phyloP scores from a whole-genome alignment of 2,797 vertebrate genomes.

The Rachycentron canadum region DNA sequence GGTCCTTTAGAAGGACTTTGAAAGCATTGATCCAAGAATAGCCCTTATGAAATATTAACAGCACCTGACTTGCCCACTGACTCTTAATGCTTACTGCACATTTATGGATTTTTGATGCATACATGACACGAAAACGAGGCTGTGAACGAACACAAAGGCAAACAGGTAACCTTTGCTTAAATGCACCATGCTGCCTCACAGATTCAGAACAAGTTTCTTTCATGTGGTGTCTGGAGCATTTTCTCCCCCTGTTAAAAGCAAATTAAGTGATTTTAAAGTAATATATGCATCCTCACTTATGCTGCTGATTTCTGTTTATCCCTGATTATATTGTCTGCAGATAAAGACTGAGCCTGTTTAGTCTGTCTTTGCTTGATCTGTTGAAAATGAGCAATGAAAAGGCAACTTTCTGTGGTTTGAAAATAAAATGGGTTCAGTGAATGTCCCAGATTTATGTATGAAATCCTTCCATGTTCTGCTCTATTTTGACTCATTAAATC shows the following conservation, averaged over 20 bases:
- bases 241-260: not conserved
- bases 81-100: constrained; percentile 78
- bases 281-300: not conserved
- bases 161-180: not conserved
- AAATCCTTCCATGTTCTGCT: not conserved
- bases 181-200: not conserved
- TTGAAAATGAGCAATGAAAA: constrained; percentile 6
- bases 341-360: not conserved
- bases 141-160: constrained; percentile 16
- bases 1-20: constrained; percentile 87
- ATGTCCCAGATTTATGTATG: not conserved
- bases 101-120: constrained; percentile 81
- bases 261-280: not conserved
- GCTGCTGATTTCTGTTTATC: not conserved
- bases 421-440: not conserved
- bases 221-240: not conserved
- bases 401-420: constrained; percentile 10
- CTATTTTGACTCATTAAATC: not conserved
- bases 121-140: constrained; percentile 29
- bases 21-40: constrained; percentile 91
- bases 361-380: constrained; percentile 10
- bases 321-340: not conserved
- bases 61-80: constrained; percentile 75
- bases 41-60: constrained; percentile 91
- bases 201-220: not conserved